Conservation (phyloP, 2,888 invertebrate genomes). For the Hymenopus coronatus region DNA sequence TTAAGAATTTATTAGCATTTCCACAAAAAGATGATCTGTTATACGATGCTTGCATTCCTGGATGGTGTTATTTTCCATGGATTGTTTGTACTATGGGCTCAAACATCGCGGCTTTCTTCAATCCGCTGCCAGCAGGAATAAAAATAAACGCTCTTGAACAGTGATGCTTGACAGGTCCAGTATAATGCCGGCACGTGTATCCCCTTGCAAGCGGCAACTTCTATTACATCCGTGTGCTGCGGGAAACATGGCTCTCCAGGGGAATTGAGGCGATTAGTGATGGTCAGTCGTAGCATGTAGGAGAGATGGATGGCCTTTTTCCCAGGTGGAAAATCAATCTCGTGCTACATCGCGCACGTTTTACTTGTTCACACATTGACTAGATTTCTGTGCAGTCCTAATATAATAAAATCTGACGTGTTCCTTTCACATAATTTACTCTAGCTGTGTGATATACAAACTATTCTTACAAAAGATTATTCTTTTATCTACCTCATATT, state of each 20-base stretch:
- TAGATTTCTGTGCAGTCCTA: too few relatives aligned
- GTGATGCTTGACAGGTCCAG: background rate
- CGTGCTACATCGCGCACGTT: too few relatives aligned
- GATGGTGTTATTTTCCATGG: background rate
- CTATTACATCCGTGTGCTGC: background rate
- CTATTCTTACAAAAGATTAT: too few relatives aligned
- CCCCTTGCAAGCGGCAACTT: background rate
- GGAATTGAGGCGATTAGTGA: too few relatives aligned
- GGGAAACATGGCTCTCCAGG: background rate
- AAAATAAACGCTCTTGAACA: background rate
- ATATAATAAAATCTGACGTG: too few relatives aligned
- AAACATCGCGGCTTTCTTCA: background rate
- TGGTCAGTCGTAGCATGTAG: too few relatives aligned
- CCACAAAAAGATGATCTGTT: background rate
- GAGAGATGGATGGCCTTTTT: too few relatives aligned
- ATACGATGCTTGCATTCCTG: background rate
- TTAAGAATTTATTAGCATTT: background rate
- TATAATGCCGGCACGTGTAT: background rate
- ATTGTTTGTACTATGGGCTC: background rate
- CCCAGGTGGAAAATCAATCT: too few relatives aligned
- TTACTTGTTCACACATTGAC: too few relatives aligned
- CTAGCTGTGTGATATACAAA: too few relatives aligned
- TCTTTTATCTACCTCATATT: too few relatives aligned
- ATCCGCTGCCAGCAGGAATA: background rate
- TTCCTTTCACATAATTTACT: too few relatives aligned